Percentiles rank a stretch among this genome's conserved stretches.
Evolutionary conservation across 2,797 vertebrate genomes (phyloP).

Genomic region (Carapus acus): DNA sequence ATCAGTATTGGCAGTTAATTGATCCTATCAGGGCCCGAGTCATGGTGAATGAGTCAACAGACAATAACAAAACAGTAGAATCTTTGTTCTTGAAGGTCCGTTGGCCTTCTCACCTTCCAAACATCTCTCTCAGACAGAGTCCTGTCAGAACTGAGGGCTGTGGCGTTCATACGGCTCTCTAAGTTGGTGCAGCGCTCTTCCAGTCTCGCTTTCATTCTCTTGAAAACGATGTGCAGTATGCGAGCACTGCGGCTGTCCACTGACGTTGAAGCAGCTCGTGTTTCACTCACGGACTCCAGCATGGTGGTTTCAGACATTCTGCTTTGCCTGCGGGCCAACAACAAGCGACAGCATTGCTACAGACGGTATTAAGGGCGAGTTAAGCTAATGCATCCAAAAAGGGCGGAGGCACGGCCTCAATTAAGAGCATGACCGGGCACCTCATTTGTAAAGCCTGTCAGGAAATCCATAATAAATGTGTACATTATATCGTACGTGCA

Average conservation of each 20-base stretch:
- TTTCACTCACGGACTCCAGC: conserved; percentile 45
- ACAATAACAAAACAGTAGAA: no score
- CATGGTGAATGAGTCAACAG: no score
- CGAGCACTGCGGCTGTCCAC: conserved; percentile 14
- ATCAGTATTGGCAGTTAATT: no score
- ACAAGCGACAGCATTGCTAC: neutral
- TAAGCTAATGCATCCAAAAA: no score
- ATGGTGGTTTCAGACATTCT: neutral
- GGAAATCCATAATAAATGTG: neutral
- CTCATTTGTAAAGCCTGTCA: neutral
- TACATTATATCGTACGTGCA: neutral
- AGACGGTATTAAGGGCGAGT: neutral
- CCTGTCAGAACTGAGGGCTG: conserved; percentile 25
- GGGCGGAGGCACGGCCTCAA: no score
- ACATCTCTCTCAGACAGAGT: conserved; percentile 45
- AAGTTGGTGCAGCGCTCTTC: conserved; percentile 30
- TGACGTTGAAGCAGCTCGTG: conserved; percentile 4
- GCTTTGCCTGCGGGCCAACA: conserved; percentile 23
- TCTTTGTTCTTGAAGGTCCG: neutral
- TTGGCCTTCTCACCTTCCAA: conserved; percentile 50
- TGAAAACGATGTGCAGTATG: conserved; percentile 48
- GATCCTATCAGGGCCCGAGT: no score
- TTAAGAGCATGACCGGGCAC: no score
- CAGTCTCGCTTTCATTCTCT: conserved; percentile 45
- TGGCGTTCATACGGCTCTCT: conserved; percentile 43